Conservation (phyloP, 2,888 invertebrate species). For the Luffia ferchaultella region DNA sequence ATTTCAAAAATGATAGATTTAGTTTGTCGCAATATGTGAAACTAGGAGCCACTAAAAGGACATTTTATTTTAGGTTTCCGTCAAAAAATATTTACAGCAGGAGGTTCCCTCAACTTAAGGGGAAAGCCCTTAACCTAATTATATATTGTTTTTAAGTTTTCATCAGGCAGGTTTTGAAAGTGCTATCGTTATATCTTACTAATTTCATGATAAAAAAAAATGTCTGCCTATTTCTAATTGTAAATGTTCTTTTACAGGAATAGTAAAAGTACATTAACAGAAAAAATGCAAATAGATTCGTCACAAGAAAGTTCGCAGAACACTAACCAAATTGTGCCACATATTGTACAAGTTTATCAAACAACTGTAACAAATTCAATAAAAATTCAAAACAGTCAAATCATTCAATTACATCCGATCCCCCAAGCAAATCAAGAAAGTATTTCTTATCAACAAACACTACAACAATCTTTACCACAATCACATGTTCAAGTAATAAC, state of each 20-base stretch:
- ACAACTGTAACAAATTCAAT: neutral
- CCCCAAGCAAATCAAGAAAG: slow-evolving; percentile 34
- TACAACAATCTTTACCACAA: slow-evolving; percentile 10
- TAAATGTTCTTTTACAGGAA: neutral
- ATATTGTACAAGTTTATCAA: neutral
- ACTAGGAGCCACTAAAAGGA: too few relatives aligned
- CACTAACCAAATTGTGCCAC: neutral
- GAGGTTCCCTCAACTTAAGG: too few relatives aligned
- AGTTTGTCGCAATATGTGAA: too few relatives aligned
- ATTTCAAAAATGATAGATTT: too few relatives aligned
- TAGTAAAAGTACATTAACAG: neutral
- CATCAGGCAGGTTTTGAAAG: too few relatives aligned
- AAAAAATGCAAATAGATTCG: neutral
- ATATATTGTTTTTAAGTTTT: too few relatives aligned
- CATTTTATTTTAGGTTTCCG: too few relatives aligned
- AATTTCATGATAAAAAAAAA: too few relatives aligned
- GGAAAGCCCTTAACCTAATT: too few relatives aligned
- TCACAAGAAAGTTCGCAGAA: neutral
- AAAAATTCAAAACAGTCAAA: neutral
- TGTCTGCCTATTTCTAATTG: too few relatives aligned
- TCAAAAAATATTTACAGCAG: too few relatives aligned
- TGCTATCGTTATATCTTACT: too few relatives aligned
- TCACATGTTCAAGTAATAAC: neutral
- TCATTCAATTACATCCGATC: neutral
- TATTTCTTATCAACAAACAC: slow-evolving; percentile 39